Conservation (phyloP, 1,140 invertebrate genomes). For the Achatina immaculata region DNA sequence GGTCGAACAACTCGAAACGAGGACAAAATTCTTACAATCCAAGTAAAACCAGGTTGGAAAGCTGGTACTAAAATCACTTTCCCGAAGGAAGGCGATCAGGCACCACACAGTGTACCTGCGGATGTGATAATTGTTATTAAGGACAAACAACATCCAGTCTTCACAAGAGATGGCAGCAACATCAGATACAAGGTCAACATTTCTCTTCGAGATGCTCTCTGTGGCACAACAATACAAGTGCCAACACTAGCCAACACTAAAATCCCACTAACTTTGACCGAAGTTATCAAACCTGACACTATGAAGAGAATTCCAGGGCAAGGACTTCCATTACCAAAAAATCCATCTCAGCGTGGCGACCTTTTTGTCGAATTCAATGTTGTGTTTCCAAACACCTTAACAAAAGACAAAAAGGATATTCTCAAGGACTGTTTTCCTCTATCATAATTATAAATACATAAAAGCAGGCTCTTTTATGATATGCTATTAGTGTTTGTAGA, state of each 20-base stretch:
- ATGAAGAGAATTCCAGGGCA: constrained; percentile 91
- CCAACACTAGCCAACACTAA: constrained; percentile 92
- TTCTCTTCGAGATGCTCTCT: constrained; percentile 90
- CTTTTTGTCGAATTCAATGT: constrained; percentile 97
- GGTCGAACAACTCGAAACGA: constrained; percentile 76
- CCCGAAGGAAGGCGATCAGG: constrained; percentile 84
- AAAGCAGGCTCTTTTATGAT: too few species aligned
- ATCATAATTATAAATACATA: too few species aligned
- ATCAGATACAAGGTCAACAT: constrained; percentile 90
- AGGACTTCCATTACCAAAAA: constrained; percentile 95
- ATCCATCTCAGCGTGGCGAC: constrained; percentile 90
- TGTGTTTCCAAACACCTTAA: constrained; percentile 91
- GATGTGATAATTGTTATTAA: constrained; percentile 99
- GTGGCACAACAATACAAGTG: constrained; percentile 89
- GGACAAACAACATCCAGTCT: constrained; percentile 94
- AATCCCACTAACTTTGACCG: constrained; percentile 86
- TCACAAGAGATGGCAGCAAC: constrained; percentile 96
- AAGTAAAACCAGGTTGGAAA: constrained; percentile 81
- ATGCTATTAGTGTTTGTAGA: too few species aligned
- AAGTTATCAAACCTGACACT: constrained; percentile 93
- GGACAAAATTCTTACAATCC: constrained; percentile 84
- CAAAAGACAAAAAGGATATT: constrained; percentile 88
- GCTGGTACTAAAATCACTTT: constrained; percentile 73
- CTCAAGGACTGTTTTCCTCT: constrained; percentile 87
- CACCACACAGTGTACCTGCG: constrained; percentile 84